Conservation (phyloP, 2,797 vertebrate species). For the Tapera naevia region DNA sequence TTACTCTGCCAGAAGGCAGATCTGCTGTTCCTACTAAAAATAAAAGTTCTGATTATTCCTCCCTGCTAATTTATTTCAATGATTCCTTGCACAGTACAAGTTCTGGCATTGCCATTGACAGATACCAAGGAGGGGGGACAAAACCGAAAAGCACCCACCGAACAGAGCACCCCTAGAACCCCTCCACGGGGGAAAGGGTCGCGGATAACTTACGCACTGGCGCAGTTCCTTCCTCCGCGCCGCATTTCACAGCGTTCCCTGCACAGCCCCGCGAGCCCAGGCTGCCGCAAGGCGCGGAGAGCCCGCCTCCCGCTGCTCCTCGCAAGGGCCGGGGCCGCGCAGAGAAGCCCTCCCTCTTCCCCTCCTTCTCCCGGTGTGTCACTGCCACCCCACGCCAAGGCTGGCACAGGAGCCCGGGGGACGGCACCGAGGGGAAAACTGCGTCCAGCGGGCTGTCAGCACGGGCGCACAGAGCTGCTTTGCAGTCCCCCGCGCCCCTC, state of each 20-base stretch:
- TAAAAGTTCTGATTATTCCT: background rate
- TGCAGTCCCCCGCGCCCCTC: background rate
- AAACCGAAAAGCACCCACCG: background rate
- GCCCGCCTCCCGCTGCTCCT: background rate
- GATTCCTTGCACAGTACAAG: background rate
- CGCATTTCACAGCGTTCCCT: background rate
- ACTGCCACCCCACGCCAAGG: background rate
- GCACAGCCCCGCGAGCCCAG: too few relatives aligned
- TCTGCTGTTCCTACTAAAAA: background rate
- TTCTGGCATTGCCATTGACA: background rate
- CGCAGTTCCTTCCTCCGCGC: background rate
- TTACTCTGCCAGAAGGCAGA: background rate
- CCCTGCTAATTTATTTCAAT: background rate
- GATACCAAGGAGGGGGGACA: accelerated
- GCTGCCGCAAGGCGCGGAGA: background rate
- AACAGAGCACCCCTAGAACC: background rate
- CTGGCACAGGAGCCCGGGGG: background rate
- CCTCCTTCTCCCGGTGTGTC: background rate
- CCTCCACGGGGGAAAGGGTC: background rate
- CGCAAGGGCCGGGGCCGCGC: background rate
- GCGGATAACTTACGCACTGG: background rate
- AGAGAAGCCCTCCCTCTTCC: background rate
- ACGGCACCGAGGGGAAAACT: too few relatives aligned
- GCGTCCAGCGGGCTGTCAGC: too few relatives aligned
- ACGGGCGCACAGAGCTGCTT: too few relatives aligned